Percentiles rank a stretch among this genome's conserved stretches.
These are phyloP conservation scores for Porites lutea DNA, from an alignment of 64 coral and sea anemone species.

Conservation along the genomic window DNA sequence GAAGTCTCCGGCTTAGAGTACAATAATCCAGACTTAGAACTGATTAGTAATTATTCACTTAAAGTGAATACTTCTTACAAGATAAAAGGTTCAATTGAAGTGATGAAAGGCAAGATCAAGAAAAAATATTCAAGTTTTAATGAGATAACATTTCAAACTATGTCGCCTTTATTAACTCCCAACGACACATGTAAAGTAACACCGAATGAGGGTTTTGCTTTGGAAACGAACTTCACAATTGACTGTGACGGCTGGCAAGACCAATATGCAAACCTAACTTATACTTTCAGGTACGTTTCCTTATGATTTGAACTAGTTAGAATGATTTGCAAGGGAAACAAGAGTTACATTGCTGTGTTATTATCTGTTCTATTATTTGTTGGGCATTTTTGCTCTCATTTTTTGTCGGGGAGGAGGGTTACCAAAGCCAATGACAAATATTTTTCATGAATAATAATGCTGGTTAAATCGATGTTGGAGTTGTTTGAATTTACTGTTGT, in stretches of 20 bases:
- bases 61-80: conserved; percentile 12
- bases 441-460: no score
- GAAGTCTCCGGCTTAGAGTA: no score
- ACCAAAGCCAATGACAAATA: no score
- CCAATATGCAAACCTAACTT: not conserved
- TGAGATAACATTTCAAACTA: not conserved
- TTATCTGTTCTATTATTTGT: no score
- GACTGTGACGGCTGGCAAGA: not conserved
- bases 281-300: not conserved
- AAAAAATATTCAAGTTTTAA: not conserved
- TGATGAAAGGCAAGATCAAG: not conserved
- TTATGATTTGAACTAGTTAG: not conserved
- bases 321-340: not conserved
- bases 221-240: not conserved
- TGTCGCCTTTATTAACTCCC: not conserved
- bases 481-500: no score
- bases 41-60: not conserved
- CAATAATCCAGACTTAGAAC: no score
- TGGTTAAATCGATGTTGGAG: no score
- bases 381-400: no score
- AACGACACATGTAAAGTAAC: not conserved
- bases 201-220: not conserved
- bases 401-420: no score
- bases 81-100: not conserved
- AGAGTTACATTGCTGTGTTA: no score